phyloP scores from a whole-genome alignment of 2,888 invertebrate genomes.

The Phytoseiulus persimilis region DNA sequence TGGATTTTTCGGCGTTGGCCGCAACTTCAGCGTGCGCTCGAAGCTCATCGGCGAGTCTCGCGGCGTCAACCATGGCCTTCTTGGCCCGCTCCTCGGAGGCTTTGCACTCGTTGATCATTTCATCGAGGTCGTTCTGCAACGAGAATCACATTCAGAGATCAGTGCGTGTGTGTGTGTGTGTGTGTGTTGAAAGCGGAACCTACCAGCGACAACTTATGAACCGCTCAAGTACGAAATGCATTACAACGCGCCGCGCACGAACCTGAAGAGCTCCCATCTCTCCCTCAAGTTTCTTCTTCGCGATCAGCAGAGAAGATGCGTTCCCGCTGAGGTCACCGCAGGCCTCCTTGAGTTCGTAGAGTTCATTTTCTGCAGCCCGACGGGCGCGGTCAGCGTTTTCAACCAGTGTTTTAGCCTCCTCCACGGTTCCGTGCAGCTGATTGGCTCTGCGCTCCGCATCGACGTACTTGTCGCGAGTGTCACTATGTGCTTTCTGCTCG shows the following conservation, averaged over 20 bases:
- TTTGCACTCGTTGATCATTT: slow-evolving; percentile 94
- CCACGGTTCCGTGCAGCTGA: slow-evolving; percentile 90
- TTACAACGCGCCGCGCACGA: slow-evolving; percentile 47
- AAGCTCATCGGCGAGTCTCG: slow-evolving; percentile 65
- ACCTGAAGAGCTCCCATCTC: slow-evolving; percentile 92
- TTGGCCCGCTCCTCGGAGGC: slow-evolving; percentile 53
- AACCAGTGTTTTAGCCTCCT: slow-evolving; percentile 88
- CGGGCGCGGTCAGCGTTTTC: slow-evolving; percentile 90
- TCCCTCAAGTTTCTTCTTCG: slow-evolving; percentile 98
- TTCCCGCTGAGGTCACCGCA: slow-evolving; percentile 91
- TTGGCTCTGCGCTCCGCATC: slow-evolving; percentile 94
- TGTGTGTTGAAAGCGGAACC: no score
- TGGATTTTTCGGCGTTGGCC: slow-evolving; percentile 91
- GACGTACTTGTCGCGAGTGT: slow-evolving; percentile 91
- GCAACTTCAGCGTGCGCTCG: slow-evolving; percentile 98
- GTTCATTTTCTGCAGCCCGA: slow-evolving; percentile 92
- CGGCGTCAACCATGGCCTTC: slow-evolving; percentile 44
- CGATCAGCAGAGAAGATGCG: slow-evolving; percentile 81
- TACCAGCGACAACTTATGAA: not conserved
- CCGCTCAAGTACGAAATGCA: not conserved
- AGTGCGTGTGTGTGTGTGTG: no score
- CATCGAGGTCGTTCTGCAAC: slow-evolving; percentile 78
- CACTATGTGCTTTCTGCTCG: slow-evolving; percentile 92
- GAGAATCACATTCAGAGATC: slow-evolving; percentile 9
- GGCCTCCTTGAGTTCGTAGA: slow-evolving; percentile 93